Base-by-base conservation (phyloP, 2,888 invertebrate species). In the Liopterus haemorrhoidalis region DNA sequence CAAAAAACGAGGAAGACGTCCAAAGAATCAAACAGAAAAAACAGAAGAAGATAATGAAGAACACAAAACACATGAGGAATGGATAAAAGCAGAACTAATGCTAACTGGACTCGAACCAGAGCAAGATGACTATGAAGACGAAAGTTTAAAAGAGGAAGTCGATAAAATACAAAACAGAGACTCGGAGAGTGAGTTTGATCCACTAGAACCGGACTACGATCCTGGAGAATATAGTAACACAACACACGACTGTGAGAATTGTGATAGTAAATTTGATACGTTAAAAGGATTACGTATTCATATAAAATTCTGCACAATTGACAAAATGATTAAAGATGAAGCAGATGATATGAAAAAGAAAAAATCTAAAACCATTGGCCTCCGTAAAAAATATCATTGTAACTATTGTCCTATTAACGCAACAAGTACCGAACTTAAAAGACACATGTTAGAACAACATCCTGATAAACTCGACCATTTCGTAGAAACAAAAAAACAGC, bases 361-460 rank as follows among this genome's bases (percentile, higher is more conserved):
- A 43, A 47, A 12, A 14, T 14, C 2, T 6, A 44, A 41, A 33
- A 24, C 49, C 46, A 6, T 31, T 41, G 16, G 4, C 21, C 8
- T 51, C 50, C 6, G 35, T 28, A 24, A 54, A 50, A 30, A 53
- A 51, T 52, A 56, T 52, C 49, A 46, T 5, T 65, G 66, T 40
- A 57, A 59, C 35, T 58, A 55, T 49, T 65, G 64, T 46, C 51
- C 59, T n/a, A 51, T 54, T 5, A 51, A 60, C 32, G 62, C 59
- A 48, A 35, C 55, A 15, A 52, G 53, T 8, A 59, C 62, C 49
- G 56, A 57, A 3, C 55, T 64, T 25, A 40, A 57, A 14, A 51
- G 57, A 12, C 63, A 65, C 39, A 53, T 61, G 1, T 54, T 54
- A 33, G 49, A 54, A 19, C 50, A 56, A 19, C 64, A 64, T 49